Evolutionary conservation across 2,888 invertebrate genomes (phyloP), one percentile per base, ranked within the genome.

Genomic region (Zele albiditarsus): DNA sequence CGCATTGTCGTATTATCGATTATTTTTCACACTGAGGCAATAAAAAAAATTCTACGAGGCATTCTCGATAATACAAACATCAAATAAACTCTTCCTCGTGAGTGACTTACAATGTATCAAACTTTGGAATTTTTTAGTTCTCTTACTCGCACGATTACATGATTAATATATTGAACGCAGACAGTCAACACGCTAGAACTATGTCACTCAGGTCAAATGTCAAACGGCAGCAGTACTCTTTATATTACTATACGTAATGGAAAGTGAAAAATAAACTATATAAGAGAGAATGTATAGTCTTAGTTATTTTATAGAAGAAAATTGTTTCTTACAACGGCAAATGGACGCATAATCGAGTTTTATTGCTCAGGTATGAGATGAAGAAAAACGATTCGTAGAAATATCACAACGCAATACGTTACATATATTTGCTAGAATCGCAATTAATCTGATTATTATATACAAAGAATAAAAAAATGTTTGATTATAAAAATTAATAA

Each of bases 401-500:
- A 58, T 58, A 14, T 27, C 23, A 58, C 12, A 58, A 27, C 10
- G 25, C 14, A 16, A 27, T 12, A 25, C 23, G 5, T 27, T 12
- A 27, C 3, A 58, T 27, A 38, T 12, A 58, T 58, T 58, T 25
- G 27, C 58, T 58, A 27, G 16, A 58, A 25, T 14, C 14, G 23
- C 23, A 20, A 53, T 20, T 20, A 53, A 53, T 53, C 10, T 5
- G 0, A 53, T 20, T 20, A 23, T 20, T 6, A 46, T 46, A n/a
- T 31, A 57, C 23, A 31, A 57, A 49, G 71, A 33, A 58, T 12
- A 62, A 68, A 66, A 49, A n/a, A 46, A 74, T 27, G 65, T 69
- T 75, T 76, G 74, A 74, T 74, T 23, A 46, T 1, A 58, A n/a
- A 20, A 49, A 23, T 23, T 8, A 20, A 53, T 8, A 53, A 23